Evolutionary conservation across 2,113 vertebrate species (phyloP).

Genomic region (Otolemur garnettii): DNA sequence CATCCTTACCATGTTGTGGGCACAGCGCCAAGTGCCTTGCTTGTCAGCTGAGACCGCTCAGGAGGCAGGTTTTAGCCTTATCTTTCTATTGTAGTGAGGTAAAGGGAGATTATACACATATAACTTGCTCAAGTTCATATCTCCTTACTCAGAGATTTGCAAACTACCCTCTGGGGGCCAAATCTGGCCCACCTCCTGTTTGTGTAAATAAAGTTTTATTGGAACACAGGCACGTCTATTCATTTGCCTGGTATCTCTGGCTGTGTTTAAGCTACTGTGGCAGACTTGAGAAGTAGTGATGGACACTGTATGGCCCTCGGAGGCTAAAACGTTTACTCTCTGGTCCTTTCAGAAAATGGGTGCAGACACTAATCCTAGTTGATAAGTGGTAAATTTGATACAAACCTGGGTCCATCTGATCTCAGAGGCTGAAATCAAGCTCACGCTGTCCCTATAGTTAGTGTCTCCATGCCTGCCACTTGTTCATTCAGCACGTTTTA

Average conservation of each 20-base stretch:
- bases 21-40: background rate
- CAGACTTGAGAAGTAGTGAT: background rate
- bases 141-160: background rate
- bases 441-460: background rate
- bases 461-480: too few relatives aligned
- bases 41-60: background rate
- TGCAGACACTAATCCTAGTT: background rate
- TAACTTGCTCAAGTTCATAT: background rate
- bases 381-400: background rate
- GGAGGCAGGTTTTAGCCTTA: background rate
- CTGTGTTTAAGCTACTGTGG: background rate
- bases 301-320: background rate
- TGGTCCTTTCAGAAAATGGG: background rate
- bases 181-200: background rate
- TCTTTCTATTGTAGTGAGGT: background rate
- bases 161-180: background rate
- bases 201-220: conserved; percentile 61
- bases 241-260: background rate
- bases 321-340: background rate
- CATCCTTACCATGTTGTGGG: background rate
- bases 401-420: too few relatives aligned
- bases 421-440: background rate
- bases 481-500: background rate
- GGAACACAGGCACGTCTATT: background rate
- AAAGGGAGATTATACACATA: background rate